Base-by-base conservation (phyloP, 2,888 invertebrate species). In the Agonopterix alstromeriana region DNA sequence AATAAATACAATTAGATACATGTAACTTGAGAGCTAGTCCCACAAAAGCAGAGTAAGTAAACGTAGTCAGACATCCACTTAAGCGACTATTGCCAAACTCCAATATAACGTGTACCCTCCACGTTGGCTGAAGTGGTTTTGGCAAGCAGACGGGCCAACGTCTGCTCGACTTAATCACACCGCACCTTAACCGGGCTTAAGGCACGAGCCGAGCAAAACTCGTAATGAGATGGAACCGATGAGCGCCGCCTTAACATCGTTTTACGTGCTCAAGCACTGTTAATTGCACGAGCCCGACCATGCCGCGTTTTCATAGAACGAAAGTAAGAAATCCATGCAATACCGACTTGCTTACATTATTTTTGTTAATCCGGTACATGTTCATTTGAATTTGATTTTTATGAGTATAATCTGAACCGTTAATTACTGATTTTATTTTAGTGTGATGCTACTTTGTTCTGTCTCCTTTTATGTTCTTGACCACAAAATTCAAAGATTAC, bases 191-290 rank as follows among this genome's bases (percentile, higher is more conserved):
- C 73, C 66, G 60, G 65, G 73, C 74, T 77, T 73, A 73, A 71
- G 68, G 65, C 61, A 61, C 54, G 66, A 68, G 63, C 61, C 66
- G 67, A 67, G 73, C 65, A 73, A 71, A 77, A 77, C 74, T 78
- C 73, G 61, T 84, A 83, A 85, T 82, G 83, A 83, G 75, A 76
- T 65, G 70, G 73, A 74, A 71, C 72, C 69, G 73, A 78, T 77
- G 78, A 71, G 69, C 66, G 68, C 57, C 58, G 67, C 67, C 68
- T 70, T 68, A 73, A 67, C 71, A 69, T 65, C 65, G 68, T 71
- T 73, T 73, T 68, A 69, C 73, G 69, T 74, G 70, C 67, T 73
- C 70, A 70, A 74, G 69, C 67, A 67, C 67, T 71, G 65, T 68
- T 76, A 72, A 65, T 63, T 61, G 65, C 60, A 48, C 48, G 56